Base-by-base conservation (phyloP, 1,140 invertebrate species). In the Diorhabda elongata region DNA sequence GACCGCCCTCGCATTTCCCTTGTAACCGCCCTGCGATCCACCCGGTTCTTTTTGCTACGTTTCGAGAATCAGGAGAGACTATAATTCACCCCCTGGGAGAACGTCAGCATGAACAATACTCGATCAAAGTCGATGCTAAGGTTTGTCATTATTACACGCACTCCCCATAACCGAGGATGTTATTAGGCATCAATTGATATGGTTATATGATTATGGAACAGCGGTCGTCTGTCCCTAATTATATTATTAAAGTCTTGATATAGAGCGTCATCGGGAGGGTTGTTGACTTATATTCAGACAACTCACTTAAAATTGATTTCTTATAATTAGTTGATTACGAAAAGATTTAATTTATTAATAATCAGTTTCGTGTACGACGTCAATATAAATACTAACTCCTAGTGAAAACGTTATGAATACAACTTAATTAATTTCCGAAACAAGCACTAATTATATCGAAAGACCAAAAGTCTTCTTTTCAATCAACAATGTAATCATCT, bases 181-280 rank as follows among this genome's bases (percentile, higher is more conserved):
- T 79, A 79, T 79, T 79, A 79, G 76, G 75, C 77, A 79, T 79
- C 76, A 79, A 78, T 79, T 79, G 77, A 79, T 79, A 79, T 77
- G 76, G 77, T 79, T 79, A 79, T 79, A 76, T 77, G 74, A 79
- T 79, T 79, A 79, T 70, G 69, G 74, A 71, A 58, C 68, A 69
- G 74, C 73, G 74, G 76, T 76, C 73, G 71, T 70, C 69, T 61
- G 61, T 56, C 44, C 61, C 70, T 79, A 79, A 79, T 79, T 76
- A 74, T 74, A 77, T 79, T 79, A 79, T 79, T 77, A 76, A 26
- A 68, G 70, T 73, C 68, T 73, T 52, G 45, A 58, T 44, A 63
- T 42, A 26, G 42, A 8, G 61, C 26, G 9, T 41, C n/a, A 26
- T 26, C 44, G 43, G 56, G 56, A 44, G 59, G 67, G 67, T 52